Conservation (phyloP, 2,113 vertebrate species). For the Mesembrinibis cayennensis region DNA sequence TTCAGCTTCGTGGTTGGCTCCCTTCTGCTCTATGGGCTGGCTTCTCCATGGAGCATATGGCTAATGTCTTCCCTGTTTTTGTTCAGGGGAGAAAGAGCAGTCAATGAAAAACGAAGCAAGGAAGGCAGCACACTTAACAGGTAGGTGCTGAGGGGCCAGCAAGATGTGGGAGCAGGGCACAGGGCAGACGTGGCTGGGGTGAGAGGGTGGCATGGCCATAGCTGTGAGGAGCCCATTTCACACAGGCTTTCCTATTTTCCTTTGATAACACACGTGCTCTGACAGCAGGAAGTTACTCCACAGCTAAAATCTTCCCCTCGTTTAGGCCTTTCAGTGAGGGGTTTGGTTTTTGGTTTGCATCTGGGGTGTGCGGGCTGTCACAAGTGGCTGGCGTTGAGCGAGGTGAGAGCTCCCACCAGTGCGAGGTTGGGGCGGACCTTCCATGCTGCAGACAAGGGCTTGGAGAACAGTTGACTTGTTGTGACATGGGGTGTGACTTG, state of each 20-base stretch:
- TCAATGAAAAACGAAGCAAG: neutral
- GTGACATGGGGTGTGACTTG: neutral
- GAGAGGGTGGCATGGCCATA: neutral
- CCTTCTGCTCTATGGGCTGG: neutral
- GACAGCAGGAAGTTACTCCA: neutral
- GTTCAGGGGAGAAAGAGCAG: constrained; percentile 49
- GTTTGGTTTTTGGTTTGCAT: neutral
- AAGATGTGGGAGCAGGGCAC: neutral
- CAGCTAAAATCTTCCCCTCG: neutral
- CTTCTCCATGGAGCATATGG: neutral
- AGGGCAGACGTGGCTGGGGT: no score
- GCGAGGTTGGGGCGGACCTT: rapidly evolving
- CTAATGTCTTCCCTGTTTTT: neutral
- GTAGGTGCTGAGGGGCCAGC: constrained; percentile 11
- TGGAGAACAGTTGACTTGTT: neutral
- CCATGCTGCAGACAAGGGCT: neutral
- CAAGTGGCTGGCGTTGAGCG: rapidly evolving
- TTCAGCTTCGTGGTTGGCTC: neutral
- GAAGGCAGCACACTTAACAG: constrained; percentile 76
- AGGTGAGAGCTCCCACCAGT: neutral
- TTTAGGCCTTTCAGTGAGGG: neutral
- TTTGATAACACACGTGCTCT: rapidly evolving
- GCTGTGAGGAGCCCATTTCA: neutral
- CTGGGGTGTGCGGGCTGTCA: neutral
- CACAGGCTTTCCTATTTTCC: neutral